Conservation (phyloP, 2,888 invertebrate species). For the Lasioglossum malachurum region DNA sequence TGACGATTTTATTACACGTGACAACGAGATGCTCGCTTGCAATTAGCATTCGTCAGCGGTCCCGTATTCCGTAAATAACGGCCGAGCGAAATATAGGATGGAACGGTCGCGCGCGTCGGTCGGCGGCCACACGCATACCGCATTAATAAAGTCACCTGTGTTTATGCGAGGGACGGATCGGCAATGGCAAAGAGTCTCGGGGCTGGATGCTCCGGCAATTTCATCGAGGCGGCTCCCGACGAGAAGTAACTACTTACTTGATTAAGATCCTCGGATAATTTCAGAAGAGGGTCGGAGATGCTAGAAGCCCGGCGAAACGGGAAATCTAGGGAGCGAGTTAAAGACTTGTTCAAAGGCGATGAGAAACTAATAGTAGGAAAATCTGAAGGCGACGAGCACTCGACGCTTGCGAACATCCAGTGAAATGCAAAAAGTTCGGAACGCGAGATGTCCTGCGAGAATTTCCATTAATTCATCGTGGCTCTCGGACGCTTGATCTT, state of each 20-base stretch:
- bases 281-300: background rate
- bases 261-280: background rate
- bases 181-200: background rate
- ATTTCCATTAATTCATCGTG: background rate
- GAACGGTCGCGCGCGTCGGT: conserved; percentile 4
- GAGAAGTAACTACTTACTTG: background rate
- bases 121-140: background rate
- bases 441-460: background rate
- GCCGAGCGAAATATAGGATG: background rate
- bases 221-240: background rate
- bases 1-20: background rate
- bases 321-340: conserved; percentile 39
- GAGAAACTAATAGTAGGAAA: conserved; percentile 9
- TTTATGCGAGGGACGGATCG: conserved; percentile 29
- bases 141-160: conserved; percentile 31
- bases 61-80: background rate
- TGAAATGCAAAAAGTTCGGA: background rate
- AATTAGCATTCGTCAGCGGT: conserved; percentile 10
- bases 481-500: background rate
- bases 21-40: background rate
- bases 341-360: conserved; percentile 30
- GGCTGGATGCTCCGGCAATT: background rate
- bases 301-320: background rate
- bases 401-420: background rate
- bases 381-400: conserved; percentile 1